Conservation (phyloP, 1,140 invertebrate species). For the Megathymus violae region DNA sequence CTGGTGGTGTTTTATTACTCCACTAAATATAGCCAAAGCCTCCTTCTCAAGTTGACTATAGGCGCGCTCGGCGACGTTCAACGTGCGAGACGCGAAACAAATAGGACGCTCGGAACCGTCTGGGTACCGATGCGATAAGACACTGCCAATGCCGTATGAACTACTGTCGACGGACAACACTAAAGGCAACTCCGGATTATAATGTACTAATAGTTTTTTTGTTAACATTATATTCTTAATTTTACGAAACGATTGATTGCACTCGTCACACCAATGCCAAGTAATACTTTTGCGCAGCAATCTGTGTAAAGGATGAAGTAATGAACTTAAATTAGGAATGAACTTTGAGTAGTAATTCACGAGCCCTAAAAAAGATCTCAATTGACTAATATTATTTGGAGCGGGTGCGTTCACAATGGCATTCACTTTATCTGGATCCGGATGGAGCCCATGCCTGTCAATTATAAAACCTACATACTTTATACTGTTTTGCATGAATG, state of each 20-base stretch:
- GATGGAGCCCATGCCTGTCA: slow-evolving; percentile 52
- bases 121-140: slow-evolving; percentile 65
- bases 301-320: slow-evolving; percentile 44
- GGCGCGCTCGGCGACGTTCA: slow-evolving; percentile 75
- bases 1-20: slow-evolving; percentile 78
- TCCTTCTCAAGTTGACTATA: slow-evolving; percentile 84
- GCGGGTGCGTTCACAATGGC: slow-evolving; percentile 59
- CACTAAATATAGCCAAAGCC: slow-evolving; percentile 77
- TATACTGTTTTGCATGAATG: slow-evolving; percentile 39
- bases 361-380: slow-evolving; percentile 47
- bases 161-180: slow-evolving; percentile 60
- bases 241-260: slow-evolving; percentile 38
- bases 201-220: too few relatives aligned
- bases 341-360: slow-evolving; percentile 51
- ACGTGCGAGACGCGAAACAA: slow-evolving; percentile 71
- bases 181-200: too few relatives aligned
- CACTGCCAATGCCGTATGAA: slow-evolving; percentile 71
- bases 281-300: slow-evolving; percentile 39
- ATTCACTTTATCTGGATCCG: slow-evolving; percentile 54
- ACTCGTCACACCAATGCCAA: slow-evolving; percentile 38
- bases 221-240: slow-evolving; percentile 33
- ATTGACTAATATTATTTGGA: slow-evolving; percentile 53
- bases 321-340: slow-evolving; percentile 36
- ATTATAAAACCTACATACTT: slow-evolving; percentile 65
- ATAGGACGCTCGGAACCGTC: slow-evolving; percentile 77